Base-by-base conservation (phyloP, 1,140 invertebrate species). In the Drosophila lacteicornis region DNA sequence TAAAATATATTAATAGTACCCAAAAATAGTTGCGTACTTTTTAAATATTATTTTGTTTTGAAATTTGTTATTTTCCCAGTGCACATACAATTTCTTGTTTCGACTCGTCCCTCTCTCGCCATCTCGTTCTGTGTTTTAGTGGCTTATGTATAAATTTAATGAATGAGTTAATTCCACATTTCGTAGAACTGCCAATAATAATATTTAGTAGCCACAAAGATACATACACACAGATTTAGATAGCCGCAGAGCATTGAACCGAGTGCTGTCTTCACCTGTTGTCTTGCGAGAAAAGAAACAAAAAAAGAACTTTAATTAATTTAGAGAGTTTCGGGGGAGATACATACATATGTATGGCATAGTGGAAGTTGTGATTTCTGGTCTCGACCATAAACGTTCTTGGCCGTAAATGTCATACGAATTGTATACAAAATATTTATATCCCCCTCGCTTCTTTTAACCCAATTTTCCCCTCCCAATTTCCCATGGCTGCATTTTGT, bases 111-210 rank as follows among this genome's bases (percentile, higher is more conserved):
- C 9, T 36, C 53, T 15, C n/a, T n/a, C 6, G 46, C 45, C 55
- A 42, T 19, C 38, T n/a, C 22, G 55, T 38, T 43, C 38, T 17
- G n/a, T 61, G 12, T 46, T 25, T 79, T 76, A 73, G 79, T 57
- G 80, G 78, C 30, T 61, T 71, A 51, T 87, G 75, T 83, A 83
- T 88, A 87, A 80, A 87, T 87, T 87, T 87, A 83, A 83, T 87
- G 83, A 86, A 87, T 87, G 83, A 82, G 79, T 65, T 79, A 68
- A 80, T 76, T 71, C 65, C 57, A 63, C 46, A 81, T 86, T 79
- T 83, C 83, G 84, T 60, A 77, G 76, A 86, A 83, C 63, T 77
- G 71, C 80, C 83, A 83, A 88, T 87, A 80, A 76, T 79, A 74
- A 85, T 80, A 69, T 80, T 78, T 63, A 78, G 38, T 81, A 66